phyloP scores from a whole-genome alignment of 2,113 vertebrate species.

The Apodemus sylvaticus region DNA sequence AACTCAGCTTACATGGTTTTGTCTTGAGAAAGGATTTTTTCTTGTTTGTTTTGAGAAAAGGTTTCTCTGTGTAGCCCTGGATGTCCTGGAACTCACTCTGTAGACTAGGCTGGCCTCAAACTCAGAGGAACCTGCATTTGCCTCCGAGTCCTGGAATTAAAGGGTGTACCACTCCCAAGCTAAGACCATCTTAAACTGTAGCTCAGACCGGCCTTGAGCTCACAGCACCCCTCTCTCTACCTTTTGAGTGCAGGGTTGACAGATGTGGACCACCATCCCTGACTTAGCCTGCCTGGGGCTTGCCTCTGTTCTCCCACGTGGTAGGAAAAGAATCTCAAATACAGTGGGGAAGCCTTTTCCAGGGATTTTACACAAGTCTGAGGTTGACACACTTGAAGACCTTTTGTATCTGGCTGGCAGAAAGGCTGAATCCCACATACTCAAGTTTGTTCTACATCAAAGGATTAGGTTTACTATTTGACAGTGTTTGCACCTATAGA shows the following conservation, averaged over 20 bases:
- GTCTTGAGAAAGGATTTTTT: neutral
- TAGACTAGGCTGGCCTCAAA: too few relatives aligned
- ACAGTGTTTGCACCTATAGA: neutral
- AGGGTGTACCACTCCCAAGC: too few relatives aligned
- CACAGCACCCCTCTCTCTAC: neutral
- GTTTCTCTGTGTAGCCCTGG: neutral
- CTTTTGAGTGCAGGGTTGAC: neutral
- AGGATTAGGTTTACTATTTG: constrained; percentile 28
- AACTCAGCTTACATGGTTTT: neutral
- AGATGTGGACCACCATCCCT: neutral
- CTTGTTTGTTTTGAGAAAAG: neutral
- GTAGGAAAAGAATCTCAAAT: neutral
- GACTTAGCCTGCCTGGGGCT: neutral
- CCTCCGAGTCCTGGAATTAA: too few relatives aligned
- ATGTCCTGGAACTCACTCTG: neutral
- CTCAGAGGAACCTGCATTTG: too few relatives aligned
- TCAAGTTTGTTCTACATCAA: neutral
- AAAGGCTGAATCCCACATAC: neutral
- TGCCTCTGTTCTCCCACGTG: neutral
- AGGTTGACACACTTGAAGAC: neutral
- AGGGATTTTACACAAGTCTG: neutral
- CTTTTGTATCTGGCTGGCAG: neutral
- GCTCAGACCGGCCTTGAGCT: neutral
- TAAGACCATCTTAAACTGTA: neutral
- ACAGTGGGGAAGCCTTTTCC: neutral